Percentiles rank a stretch among this genome's conserved stretches.
phyloP scores from a whole-genome alignment of 2,797 vertebrate species.

The Momotus momota region DNA sequence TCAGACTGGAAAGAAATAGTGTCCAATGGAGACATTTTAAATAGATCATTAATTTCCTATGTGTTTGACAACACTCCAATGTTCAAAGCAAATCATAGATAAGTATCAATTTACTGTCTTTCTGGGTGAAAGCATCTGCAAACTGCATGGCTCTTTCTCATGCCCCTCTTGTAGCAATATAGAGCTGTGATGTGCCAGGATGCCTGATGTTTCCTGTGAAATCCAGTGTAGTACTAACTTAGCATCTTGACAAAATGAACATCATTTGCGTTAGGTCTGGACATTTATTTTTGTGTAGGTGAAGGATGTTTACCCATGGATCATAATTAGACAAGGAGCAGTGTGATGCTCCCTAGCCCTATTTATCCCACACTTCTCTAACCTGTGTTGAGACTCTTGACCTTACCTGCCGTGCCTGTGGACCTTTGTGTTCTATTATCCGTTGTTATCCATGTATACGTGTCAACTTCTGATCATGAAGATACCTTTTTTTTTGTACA shows the following conservation, averaged over 20 bases:
- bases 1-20: background rate
- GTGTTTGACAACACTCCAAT: background rate
- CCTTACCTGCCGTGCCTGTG: background rate
- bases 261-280: constrained; percentile 31
- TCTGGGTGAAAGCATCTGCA: background rate
- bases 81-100: background rate
- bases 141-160: background rate
- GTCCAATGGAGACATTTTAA: background rate
- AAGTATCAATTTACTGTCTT: background rate
- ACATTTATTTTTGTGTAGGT: constrained; percentile 14
- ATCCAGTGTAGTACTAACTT: background rate
- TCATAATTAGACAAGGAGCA: background rate
- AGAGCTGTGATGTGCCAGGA: background rate
- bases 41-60: background rate
- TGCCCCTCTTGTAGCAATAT: background rate
- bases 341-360: background rate
- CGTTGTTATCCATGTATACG: background rate
- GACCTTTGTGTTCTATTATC: background rate
- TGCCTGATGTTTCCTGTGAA: background rate
- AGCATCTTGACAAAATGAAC: background rate
- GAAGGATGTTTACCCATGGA: background rate
- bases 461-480: background rate
- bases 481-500: background rate
- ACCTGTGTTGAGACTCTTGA: background rate
- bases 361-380: background rate